These are phyloP conservation scores for Nemopilema nomurai DNA, from an alignment of 30 jellyfish, hydroid and myxozoan genomes.

Conservation along the genomic window DNA sequence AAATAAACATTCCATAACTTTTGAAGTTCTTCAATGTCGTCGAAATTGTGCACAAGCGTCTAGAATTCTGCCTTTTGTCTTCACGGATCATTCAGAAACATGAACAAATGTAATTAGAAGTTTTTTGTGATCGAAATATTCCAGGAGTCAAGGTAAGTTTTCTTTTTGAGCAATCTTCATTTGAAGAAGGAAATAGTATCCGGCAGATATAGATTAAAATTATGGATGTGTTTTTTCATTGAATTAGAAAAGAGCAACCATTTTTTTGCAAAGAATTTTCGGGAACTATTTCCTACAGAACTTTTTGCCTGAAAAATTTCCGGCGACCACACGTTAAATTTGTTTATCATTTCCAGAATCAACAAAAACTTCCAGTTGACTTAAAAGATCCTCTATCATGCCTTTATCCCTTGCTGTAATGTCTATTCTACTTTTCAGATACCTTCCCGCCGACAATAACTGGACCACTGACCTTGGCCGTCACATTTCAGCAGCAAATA, in stretches of 20 bases:
- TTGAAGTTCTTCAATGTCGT: neutral
- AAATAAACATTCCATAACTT: neutral
- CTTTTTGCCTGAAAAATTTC: neutral
- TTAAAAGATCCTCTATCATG: neutral
- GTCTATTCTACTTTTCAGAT: constrained; percentile 27
- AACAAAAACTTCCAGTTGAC: neutral
- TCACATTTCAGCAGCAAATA: neutral
- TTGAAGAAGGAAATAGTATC: no score
- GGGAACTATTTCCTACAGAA: neutral
- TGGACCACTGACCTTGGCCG: constrained; percentile 46
- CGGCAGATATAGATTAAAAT: neutral
- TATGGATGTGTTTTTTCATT: no score
- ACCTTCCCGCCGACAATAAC: constrained; percentile 42
- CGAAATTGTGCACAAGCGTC: neutral
- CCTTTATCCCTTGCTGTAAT: neutral
- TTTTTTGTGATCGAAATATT: no score
- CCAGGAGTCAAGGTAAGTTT: no score
- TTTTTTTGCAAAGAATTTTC: neutral
- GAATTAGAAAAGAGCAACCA: neutral
- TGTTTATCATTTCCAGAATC: neutral
- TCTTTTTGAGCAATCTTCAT: no score
- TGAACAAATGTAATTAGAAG: no score
- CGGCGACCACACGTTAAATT: no score
- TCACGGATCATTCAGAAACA: no score
- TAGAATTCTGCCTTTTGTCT: neutral